Evolutionary conservation across 1,140 invertebrate genomes (phyloP).

Genomic region (Heterodera schachtii): DNA sequence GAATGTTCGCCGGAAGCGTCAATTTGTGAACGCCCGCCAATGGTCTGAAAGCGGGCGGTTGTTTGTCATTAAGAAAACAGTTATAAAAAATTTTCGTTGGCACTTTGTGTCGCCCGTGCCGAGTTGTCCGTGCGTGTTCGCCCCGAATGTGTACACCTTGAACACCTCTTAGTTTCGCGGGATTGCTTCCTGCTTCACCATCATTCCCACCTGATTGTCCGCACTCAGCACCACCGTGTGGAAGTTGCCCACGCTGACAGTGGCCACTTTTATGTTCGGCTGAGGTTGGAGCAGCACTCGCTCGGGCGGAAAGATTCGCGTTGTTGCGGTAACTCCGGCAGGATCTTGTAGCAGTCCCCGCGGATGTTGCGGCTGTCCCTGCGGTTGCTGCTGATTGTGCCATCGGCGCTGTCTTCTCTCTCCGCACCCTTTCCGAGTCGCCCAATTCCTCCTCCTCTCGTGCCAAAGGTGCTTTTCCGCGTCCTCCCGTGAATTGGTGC

Average conservation of each 20-base stretch:
- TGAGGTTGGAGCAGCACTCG: conserved; percentile 44
- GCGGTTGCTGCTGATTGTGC: too few relatives aligned
- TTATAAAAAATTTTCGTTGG: background rate
- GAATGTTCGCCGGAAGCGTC: conserved; percentile 72
- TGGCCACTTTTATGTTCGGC: conserved; percentile 52
- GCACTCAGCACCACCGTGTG: conserved; percentile 54
- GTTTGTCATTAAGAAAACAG: too few relatives aligned
- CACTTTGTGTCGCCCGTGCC: conserved; percentile 79
- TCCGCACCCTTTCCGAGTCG: background rate
- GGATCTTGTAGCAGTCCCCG: background rate
- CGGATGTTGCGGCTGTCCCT: background rate
- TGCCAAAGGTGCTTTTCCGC: conserved; percentile 10
- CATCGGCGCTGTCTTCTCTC: too few relatives aligned
- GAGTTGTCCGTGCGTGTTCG: conserved; percentile 89
- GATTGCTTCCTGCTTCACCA: background rate
- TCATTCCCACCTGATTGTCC: conserved; percentile 36
- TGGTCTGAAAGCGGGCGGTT: conserved; percentile 7
- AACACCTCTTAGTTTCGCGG: conserved; percentile 67
- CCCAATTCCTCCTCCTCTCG: background rate
- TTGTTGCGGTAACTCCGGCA: conserved; percentile 14
- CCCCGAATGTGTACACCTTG: conserved; percentile 80
- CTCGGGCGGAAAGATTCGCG: conserved; percentile 30
- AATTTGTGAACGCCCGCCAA: conserved; percentile 67
- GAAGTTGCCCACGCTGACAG: conserved; percentile 60
- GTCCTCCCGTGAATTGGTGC: conserved; percentile 31